phyloP scores from a whole-genome alignment of 2,113 vertebrate species.

The Chroicocephalus ridibundus region DNA sequence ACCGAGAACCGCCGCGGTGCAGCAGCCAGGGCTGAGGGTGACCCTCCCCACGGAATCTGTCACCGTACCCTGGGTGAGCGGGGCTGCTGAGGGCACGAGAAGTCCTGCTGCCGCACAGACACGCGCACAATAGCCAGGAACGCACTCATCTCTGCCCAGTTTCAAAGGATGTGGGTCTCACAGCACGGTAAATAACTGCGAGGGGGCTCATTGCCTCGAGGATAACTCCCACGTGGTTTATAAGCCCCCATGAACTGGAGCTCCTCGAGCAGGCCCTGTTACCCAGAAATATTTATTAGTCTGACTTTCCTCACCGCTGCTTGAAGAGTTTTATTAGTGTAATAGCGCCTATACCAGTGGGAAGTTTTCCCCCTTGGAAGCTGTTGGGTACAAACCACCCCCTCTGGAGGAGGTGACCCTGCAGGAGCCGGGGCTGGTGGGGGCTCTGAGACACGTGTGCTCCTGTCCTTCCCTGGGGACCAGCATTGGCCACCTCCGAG shows the following conservation, averaged over 20 bases:
- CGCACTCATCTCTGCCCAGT: not conserved
- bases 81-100: not conserved
- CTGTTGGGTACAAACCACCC: not conserved
- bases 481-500: too few species aligned
- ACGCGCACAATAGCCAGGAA: fast-evolving
- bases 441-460: fast-evolving
- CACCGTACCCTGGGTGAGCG: not conserved
- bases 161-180: not conserved
- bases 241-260: not conserved
- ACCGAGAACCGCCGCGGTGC: not conserved
- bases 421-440: not conserved
- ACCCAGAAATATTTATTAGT: not conserved
- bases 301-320: not conserved
- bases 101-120: fast-evolving
- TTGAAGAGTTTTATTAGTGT: not conserved
- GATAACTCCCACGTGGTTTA: not conserved
- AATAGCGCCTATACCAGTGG: not conserved
- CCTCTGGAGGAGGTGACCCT: not conserved
- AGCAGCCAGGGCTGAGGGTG: not conserved
- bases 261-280: not conserved
- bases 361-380: not conserved
- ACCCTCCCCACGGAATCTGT: not conserved
- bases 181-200: not conserved
- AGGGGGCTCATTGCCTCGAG: not conserved
- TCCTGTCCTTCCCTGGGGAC: not conserved